These are phyloP conservation scores for Hucho hucho DNA, from an alignment of 2,113 vertebrate species.

Conservation along the genomic window DNA sequence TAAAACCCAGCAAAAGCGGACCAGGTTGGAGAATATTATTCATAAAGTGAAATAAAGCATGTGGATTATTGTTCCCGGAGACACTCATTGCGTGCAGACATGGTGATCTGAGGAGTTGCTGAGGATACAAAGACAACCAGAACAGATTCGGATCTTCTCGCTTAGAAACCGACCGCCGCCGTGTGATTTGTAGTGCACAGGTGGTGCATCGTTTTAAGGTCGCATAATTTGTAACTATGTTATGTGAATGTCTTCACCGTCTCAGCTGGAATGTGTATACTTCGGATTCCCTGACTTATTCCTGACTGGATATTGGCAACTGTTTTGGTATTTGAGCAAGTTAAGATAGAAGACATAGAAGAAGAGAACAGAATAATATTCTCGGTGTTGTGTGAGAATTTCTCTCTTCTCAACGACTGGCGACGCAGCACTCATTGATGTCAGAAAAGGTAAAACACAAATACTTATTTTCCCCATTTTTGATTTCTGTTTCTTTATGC, in stretches of 20 bases:
- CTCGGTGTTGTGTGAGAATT: conserved; percentile 47
- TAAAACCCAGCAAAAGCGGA: neutral
- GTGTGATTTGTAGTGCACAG: neutral
- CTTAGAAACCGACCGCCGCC: neutral
- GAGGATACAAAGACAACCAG: neutral
- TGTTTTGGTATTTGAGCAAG: conserved; percentile 30
- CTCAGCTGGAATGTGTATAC: conserved; percentile 9
- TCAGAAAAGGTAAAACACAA: conserved; percentile 71
- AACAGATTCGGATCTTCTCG: neutral
- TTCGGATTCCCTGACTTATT: conserved; percentile 25
- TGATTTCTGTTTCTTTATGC: neutral
- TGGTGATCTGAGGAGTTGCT: conserved; percentile 4
- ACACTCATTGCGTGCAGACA: neutral
- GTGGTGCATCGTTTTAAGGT: neutral
- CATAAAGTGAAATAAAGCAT: conserved; percentile 8
- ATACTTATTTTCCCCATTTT: conserved; percentile 7
- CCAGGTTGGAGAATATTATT: neutral
- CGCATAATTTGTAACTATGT: conserved; percentile 6
- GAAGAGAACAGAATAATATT: conserved; percentile 31
- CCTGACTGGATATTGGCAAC: conserved; percentile 26
- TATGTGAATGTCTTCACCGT: conserved; percentile 4
- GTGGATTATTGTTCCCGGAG: conserved; percentile 30
- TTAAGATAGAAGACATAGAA: conserved; percentile 15
- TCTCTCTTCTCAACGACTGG: conserved; percentile 33
- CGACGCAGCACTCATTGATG: conserved; percentile 65